A percentile compares a stretch with the other conserved stretches of the same genome.
These are phyloP conservation scores for Lordiphosa collinella DNA, from an alignment of 1,140 invertebrate species.

Conservation along the genomic window DNA sequence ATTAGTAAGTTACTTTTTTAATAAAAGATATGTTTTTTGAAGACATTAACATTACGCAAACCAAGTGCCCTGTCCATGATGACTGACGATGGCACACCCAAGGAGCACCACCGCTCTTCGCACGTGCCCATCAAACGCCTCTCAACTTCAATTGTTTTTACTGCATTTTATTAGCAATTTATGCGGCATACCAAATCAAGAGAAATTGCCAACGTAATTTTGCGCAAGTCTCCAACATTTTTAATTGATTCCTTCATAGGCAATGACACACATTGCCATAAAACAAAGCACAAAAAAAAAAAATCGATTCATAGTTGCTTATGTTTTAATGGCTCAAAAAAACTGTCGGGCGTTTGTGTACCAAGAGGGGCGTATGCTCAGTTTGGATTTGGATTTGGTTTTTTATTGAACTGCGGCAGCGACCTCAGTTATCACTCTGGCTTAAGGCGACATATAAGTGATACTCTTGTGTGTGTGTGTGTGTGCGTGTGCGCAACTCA, in stretches of 20 bases:
- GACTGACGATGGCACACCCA: constrained; percentile 18
- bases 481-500: constrained; percentile 27
- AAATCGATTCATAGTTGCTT: constrained; percentile 39
- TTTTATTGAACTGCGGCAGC: constrained; percentile 52
- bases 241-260: constrained; percentile 73
- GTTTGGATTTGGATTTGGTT: constrained; percentile 18
- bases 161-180: constrained; percentile 42
- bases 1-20: too few species aligned
- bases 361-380: constrained; percentile 65
- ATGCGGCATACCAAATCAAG: constrained; percentile 62
- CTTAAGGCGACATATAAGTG: constrained; percentile 72
- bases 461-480: constrained; percentile 40
- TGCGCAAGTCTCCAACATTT: constrained; percentile 51
- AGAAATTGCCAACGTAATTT: constrained; percentile 76
- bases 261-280: constrained; percentile 76
- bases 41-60: constrained; percentile 58
- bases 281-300: constrained; percentile 11
- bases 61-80: not conserved
- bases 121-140: constrained; percentile 26
- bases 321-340: constrained; percentile 41
- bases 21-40: not conserved
- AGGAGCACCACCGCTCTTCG: not conserved
- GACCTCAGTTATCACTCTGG: constrained; percentile 78
- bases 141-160: constrained; percentile 17
- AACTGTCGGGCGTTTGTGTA: constrained; percentile 30